Percentiles rank a stretch among this genome's conserved stretches.
phyloP scores from a whole-genome alignment of 2,113 vertebrate genomes.

The Cygnus atratus region DNA sequence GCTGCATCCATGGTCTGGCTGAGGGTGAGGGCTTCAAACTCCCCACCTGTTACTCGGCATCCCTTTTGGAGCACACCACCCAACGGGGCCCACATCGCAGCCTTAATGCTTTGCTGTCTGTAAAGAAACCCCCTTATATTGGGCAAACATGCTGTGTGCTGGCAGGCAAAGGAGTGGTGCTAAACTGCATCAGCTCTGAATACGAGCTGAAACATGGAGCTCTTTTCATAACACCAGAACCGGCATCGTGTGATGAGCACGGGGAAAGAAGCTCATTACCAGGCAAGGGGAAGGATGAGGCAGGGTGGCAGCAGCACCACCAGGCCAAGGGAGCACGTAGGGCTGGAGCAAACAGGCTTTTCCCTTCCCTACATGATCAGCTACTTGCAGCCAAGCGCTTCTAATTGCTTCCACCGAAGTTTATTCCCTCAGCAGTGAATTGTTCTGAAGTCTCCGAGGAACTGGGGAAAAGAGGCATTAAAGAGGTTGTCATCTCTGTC shows the following conservation, averaged over 20 bases:
- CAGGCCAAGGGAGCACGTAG: background rate
- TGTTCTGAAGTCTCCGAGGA: background rate
- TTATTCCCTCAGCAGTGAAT: background rate
- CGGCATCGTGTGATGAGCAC: accelerated
- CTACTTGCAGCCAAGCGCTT: background rate
- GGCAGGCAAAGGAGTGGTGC: slow-evolving; percentile 21
- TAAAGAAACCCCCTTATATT: background rate
- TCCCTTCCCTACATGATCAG: background rate
- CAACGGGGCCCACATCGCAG: accelerated
- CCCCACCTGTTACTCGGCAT: background rate
- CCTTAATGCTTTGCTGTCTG: background rate
- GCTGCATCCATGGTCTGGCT: background rate
- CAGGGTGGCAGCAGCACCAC: background rate
- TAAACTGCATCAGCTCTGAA: background rate
- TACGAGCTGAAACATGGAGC: background rate
- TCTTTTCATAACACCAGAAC: slow-evolving; percentile 32
- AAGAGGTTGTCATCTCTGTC: background rate
- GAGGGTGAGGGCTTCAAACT: background rate
- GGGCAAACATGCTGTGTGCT: background rate
- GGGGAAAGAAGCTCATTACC: background rate
- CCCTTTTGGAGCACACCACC: accelerated
- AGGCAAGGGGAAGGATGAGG: background rate
- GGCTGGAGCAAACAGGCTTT: background rate
- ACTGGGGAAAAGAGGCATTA: background rate
- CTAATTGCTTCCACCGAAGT: background rate